Evolutionary conservation across 2,888 invertebrate species (phyloP).

Genomic region (Andrena trimmerana): DNA sequence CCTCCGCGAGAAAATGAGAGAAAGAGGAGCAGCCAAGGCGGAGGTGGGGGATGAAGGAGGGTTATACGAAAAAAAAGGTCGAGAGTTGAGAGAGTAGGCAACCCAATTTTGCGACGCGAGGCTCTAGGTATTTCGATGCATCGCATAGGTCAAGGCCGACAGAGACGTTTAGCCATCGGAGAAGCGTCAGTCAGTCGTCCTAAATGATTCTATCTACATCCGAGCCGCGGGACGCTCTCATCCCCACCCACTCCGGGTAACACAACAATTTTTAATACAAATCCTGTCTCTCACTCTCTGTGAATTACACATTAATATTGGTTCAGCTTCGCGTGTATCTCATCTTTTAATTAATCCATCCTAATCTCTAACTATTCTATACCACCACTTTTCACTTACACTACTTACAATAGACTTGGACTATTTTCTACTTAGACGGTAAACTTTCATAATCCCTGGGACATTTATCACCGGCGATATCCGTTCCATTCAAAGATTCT

Average conservation of each 20-base stretch:
- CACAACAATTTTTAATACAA: background rate
- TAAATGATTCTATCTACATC: conserved; percentile 21
- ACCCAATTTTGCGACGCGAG: conserved; percentile 67
- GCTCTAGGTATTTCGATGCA: conserved; percentile 56
- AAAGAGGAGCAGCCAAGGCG: conserved; percentile 44
- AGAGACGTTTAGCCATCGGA: conserved; percentile 50
- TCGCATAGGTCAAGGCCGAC: conserved; percentile 68
- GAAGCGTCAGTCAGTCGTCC: conserved; percentile 41
- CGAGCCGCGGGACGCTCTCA: background rate
- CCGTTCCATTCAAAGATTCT: no score
- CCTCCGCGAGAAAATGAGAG: conserved; percentile 65
- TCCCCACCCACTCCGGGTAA: background rate
- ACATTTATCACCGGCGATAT: no score
- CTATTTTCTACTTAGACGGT: no score
- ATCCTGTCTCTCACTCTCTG: no score
- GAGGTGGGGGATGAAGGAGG: conserved; percentile 19
- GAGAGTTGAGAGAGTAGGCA: conserved; percentile 68
- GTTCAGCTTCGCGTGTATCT: no score
- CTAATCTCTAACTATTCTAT: no score
- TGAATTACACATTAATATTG: no score
- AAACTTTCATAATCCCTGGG: no score
- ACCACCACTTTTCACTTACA: no score
- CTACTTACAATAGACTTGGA: no score
- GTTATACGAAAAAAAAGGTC: conserved; percentile 63
- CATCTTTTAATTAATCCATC: no score